These are phyloP conservation scores for Agelas oroides DNA, from an alignment of 37 sponge, comb jelly and placozoan genomes.

Conservation along the genomic window DNA sequence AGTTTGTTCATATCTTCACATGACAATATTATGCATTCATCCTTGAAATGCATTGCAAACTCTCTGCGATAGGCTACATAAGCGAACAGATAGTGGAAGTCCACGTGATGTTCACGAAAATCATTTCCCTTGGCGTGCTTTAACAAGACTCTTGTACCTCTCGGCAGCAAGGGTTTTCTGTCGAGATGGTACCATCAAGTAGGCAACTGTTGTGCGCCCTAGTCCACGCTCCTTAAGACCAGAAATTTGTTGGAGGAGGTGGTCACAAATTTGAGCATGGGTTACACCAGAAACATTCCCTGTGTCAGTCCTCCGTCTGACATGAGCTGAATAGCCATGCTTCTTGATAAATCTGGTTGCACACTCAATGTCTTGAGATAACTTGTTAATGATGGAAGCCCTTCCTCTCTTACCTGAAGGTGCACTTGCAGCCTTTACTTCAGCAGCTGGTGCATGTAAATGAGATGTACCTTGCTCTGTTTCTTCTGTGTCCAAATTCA, in stretches of 20 bases:
- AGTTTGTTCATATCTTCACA: constrained; percentile 43
- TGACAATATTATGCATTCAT: constrained; percentile 7
- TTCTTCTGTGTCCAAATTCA: too few relatives aligned
- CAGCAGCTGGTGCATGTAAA: too few relatives aligned
- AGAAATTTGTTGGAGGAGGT: constrained; percentile 26
- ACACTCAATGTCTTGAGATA: too few relatives aligned
- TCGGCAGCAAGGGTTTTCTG: constrained; percentile 10
- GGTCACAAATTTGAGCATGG: constrained; percentile 13
- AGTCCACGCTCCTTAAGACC: constrained; percentile 30
- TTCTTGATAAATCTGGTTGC: constrained; percentile 23
- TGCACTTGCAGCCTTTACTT: too few relatives aligned
- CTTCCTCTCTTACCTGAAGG: too few relatives aligned
- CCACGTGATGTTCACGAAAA: background rate
- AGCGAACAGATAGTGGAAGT: constrained; percentile 19
- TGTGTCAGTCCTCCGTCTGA: constrained; percentile 1
- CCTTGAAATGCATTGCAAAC: background rate
- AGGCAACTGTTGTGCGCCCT: constrained; percentile 9
- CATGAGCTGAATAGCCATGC: constrained; percentile 37
- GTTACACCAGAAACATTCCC: constrained; percentile 13
- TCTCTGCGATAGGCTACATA: constrained; percentile 11
- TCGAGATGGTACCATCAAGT: constrained; percentile 33
- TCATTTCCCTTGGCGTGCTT: constrained; percentile 29
- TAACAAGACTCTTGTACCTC: constrained; percentile 24
- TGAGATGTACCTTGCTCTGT: too few relatives aligned
- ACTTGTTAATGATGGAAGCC: too few relatives aligned